These are phyloP conservation scores for Phylloscopus collybita DNA, from an alignment of 2,797 vertebrate species.

Conservation along the genomic window DNA sequence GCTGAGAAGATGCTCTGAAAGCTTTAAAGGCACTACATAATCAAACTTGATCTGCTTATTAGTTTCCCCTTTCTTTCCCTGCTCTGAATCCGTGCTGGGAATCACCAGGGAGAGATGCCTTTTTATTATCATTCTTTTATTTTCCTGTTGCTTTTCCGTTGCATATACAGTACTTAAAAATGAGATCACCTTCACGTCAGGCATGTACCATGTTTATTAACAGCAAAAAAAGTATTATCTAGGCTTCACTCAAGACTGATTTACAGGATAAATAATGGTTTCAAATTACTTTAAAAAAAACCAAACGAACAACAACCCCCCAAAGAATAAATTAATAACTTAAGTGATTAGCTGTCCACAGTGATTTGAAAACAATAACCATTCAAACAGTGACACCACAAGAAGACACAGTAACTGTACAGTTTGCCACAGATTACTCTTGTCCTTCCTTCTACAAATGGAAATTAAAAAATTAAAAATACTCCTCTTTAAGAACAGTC, in stretches of 20 bases:
- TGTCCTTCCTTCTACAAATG: conserved; percentile 63
- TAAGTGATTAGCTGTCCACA: conserved; percentile 92
- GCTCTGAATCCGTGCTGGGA: background rate
- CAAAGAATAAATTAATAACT: conserved; percentile 99
- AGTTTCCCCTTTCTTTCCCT: background rate
- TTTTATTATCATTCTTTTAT: conserved; percentile 46
- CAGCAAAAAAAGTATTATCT: conserved; percentile 72
- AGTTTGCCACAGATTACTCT: conserved; percentile 65
- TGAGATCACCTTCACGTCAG: conserved; percentile 66
- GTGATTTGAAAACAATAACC: conserved; percentile 81
- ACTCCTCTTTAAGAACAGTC: conserved; percentile 58
- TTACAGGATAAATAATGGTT: conserved; percentile 80
- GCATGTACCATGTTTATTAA: conserved; percentile 79
- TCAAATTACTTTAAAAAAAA: conserved; percentile 68
- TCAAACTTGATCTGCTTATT: background rate
- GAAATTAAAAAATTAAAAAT: conserved; percentile 15
- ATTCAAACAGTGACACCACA: conserved; percentile 75
- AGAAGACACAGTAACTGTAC: conserved; percentile 70
- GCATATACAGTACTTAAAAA: conserved; percentile 66
- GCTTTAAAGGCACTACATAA: background rate
- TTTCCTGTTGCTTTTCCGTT: conserved; percentile 49
- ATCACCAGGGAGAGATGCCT: conserved; percentile 2
- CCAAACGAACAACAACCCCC: conserved; percentile 24
- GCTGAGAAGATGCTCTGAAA: background rate
- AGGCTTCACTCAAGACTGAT: conserved; percentile 66